Conservation (phyloP, 1,140 invertebrate genomes). For the Mercenaria mercenaria region DNA sequence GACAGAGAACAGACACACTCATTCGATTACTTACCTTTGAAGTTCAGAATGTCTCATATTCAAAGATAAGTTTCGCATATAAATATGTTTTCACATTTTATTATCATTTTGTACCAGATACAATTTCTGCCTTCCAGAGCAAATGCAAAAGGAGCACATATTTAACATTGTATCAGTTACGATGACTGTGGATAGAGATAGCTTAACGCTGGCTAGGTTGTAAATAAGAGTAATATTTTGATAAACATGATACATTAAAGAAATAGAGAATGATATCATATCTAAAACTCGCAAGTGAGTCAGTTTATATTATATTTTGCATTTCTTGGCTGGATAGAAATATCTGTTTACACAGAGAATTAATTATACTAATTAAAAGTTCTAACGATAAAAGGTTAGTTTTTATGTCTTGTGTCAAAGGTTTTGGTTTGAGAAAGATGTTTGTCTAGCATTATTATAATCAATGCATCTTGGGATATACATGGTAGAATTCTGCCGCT, state of each 20-base stretch:
- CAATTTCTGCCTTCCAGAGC: background rate
- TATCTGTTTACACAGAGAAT: constrained; percentile 1
- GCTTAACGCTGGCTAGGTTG: background rate
- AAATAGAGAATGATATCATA: constrained; percentile 1
- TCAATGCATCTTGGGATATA: no score
- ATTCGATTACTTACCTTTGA: constrained; percentile 16
- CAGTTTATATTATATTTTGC: constrained; percentile 22
- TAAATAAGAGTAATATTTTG: constrained; percentile 48
- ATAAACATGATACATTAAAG: constrained; percentile 45
- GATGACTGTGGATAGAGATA: constrained; percentile 33
- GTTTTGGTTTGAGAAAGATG: background rate
- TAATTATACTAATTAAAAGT: constrained; percentile 43
- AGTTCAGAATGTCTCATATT: constrained; percentile 17
- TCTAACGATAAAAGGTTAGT: background rate
- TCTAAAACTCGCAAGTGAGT: constrained; percentile 9
- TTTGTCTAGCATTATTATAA: background rate
- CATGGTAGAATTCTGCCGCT: no score
- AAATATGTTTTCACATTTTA: constrained; percentile 48
- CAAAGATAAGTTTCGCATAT: constrained; percentile 9
- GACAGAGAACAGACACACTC: constrained; percentile 22
- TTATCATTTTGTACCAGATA: constrained; percentile 25
- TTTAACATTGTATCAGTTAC: constrained; percentile 19
- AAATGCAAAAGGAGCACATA: constrained; percentile 7
- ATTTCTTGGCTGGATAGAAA: background rate
- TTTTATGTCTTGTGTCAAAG: constrained; percentile 42